A percentile compares a stretch with the other conserved stretches of the same genome.
Conservation (phyloP, 2,888 invertebrate species). For the Ametastegia equiseti region DNA sequence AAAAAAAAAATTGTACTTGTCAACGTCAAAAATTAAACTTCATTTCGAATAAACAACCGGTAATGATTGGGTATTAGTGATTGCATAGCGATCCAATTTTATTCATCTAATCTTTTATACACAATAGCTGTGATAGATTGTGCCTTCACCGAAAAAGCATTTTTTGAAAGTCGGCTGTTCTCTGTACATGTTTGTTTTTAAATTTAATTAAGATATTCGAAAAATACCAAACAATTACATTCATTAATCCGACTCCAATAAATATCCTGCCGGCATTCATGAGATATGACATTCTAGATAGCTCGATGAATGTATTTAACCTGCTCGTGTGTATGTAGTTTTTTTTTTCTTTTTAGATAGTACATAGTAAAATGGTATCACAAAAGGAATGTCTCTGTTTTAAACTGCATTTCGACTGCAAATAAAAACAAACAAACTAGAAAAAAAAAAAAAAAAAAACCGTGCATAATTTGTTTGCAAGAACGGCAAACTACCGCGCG, state of each 20-base stretch:
- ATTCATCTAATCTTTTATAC: background rate
- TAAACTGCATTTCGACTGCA: no score
- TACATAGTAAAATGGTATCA: conserved; percentile 32
- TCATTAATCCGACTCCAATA: background rate
- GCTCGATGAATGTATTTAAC: background rate
- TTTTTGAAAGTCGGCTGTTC: background rate
- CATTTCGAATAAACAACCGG: background rate
- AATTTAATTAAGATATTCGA: background rate
- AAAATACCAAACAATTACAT: background rate
- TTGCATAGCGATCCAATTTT: background rate
- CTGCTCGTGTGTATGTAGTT: background rate
- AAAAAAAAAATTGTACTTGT: background rate
- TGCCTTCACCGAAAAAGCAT: background rate
- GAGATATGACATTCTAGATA: background rate
- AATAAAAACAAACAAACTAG: no score
- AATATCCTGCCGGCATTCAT: background rate
- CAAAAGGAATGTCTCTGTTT: conserved; percentile 28
- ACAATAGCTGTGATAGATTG: background rate
- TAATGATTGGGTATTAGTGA: background rate
- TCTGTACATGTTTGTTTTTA: background rate
- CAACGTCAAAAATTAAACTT: background rate
- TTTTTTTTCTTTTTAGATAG: background rate
- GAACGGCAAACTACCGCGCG: background rate
- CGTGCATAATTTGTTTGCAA: conserved; percentile 7
- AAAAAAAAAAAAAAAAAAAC: background rate